Evolutionary conservation across 2,888 invertebrate species (phyloP).

Genomic region (Amorpha juglandis): DNA sequence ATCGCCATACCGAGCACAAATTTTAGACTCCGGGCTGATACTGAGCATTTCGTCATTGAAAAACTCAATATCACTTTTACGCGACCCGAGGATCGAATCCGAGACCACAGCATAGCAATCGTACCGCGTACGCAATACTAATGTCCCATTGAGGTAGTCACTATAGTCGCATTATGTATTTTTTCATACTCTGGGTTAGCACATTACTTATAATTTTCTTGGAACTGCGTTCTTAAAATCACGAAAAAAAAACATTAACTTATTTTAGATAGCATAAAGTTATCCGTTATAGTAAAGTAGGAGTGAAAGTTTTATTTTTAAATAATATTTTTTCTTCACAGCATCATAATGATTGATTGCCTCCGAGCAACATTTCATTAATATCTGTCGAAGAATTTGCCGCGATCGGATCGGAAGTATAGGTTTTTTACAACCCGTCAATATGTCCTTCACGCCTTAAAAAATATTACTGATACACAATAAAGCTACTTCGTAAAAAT

Average conservation of each 20-base stretch:
- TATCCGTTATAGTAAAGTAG: conserved; percentile 48
- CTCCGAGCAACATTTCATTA: conserved; percentile 73
- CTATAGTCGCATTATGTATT: too few species aligned
- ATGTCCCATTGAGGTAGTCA: too few species aligned
- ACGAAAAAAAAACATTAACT: background rate
- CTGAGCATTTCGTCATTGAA: too few species aligned
- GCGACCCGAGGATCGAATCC: too few species aligned
- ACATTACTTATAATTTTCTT: too few species aligned
- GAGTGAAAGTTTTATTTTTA: conserved; percentile 60
- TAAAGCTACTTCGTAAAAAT: background rate
- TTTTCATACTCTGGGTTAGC: too few species aligned
- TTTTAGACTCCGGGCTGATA: too few species aligned
- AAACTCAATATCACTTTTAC: too few species aligned
- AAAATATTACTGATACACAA: conserved; percentile 18
- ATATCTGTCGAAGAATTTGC: conserved; percentile 77
- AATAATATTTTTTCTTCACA: conserved; percentile 51
- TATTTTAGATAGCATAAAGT: conserved; percentile 40
- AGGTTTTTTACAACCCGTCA: conserved; percentile 52
- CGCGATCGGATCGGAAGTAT: conserved; percentile 60
- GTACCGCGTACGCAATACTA: too few species aligned
- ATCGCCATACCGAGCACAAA: too few species aligned
- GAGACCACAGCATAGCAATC: too few species aligned
- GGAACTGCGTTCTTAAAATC: background rate
- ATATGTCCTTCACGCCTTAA: conserved; percentile 26
- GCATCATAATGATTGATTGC: conserved; percentile 74